A percentile compares a stretch with the other conserved stretches of the same genome.
Conservation (phyloP, 2,888 invertebrate species). For the Timema podura region DNA sequence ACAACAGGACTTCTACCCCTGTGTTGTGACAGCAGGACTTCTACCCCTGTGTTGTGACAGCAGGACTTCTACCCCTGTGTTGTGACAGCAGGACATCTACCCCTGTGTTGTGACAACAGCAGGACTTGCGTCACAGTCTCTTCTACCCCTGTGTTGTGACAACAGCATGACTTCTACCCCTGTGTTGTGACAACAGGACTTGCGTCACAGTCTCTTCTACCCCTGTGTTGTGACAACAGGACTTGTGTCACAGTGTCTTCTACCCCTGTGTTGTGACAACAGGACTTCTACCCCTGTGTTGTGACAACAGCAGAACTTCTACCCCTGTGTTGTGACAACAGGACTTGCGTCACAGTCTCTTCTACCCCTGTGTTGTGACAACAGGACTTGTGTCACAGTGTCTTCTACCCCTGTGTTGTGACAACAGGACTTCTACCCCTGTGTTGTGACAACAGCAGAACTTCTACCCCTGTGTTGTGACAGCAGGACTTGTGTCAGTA, state of each 20-base stretch:
- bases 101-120: conserved; percentile 28
- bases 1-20: conserved; percentile 23
- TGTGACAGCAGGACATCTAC: conserved; percentile 14
- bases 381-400: conserved; percentile 6
- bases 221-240: conserved; percentile 27
- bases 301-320: neutral
- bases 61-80: too few relatives aligned
- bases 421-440: too few relatives aligned
- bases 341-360: conserved; percentile 12
- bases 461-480: conserved; percentile 19
- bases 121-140: conserved; percentile 24
- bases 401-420: too few relatives aligned
- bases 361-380: too few relatives aligned
- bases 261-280: too few relatives aligned
- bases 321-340: conserved; percentile 22
- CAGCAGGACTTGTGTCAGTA: conserved; percentile 25
- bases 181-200: conserved; percentile 13
- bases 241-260: too few relatives aligned
- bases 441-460: neutral
- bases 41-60: too few relatives aligned
- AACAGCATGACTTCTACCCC: too few relatives aligned
- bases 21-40: too few relatives aligned
- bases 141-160: too few relatives aligned
- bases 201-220: too few relatives aligned
- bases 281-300: neutral